These are phyloP conservation scores for Hypena proboscidalis DNA, from an alignment of 2,888 invertebrate species.

Conservation along the genomic window DNA sequence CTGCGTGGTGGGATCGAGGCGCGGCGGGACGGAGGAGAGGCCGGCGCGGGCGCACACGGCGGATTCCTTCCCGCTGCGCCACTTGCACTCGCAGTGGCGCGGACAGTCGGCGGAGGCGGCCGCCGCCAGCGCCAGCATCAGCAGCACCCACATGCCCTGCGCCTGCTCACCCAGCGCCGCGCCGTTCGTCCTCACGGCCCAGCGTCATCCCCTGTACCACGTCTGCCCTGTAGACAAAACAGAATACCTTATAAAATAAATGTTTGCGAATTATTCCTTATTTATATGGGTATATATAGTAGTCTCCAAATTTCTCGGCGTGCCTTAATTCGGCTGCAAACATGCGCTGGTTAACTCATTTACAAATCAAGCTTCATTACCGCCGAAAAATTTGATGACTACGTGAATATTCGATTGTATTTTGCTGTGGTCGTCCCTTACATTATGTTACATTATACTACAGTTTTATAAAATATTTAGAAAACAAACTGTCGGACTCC, in stretches of 20 bases:
- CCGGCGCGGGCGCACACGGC: constrained; percentile 92
- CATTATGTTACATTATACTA: no score
- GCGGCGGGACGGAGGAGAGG: constrained; percentile 89
- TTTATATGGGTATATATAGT: no score
- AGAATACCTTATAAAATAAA: not conserved
- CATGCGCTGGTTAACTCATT: no score
- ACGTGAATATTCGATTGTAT: no score
- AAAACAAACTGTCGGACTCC: not conserved
- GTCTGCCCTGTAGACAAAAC: constrained; percentile 60
- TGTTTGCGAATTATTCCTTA: no score
- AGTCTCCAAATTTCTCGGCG: no score
- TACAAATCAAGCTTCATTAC: no score
- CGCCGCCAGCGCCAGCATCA: constrained; percentile 76
- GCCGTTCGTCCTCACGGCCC: constrained; percentile 70
- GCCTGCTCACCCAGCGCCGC: constrained; percentile 75
- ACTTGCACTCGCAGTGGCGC: constrained; percentile 93
- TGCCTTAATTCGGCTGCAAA: no score
- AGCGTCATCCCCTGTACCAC: constrained; percentile 72
- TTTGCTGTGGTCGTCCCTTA: no score
- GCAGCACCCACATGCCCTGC: constrained; percentile 86
- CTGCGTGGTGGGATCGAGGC: constrained; percentile 92
- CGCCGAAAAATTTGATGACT: no score
- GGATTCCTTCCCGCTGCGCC: constrained; percentile 95
- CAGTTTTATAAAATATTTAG: no score
- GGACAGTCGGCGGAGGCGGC: constrained; percentile 88